Base-by-base conservation (phyloP, 2,888 invertebrate genomes). In the Troilus luridus region DNA sequence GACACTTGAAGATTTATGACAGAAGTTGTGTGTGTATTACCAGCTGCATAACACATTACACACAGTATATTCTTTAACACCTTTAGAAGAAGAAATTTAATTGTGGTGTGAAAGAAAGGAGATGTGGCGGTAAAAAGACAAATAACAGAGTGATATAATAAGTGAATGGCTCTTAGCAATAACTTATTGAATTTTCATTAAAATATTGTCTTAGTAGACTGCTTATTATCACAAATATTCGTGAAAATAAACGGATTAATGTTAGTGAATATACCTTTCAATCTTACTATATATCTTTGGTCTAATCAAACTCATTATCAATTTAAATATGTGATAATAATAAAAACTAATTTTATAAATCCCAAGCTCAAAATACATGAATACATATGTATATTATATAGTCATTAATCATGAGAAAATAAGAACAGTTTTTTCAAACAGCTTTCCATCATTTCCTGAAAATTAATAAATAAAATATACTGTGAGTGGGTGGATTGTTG, bases 401-500 rank as follows among this genome's bases (percentile, higher is more conserved):
- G 7, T 77, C 41, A 77, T 27, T 77, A 77, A 77, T 77, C 27
- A 77, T 17, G 41, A 77, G 72, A 77, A 77, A 77, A 77, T 17
- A 77, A 77, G 72, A 77, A 77, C 27, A 77, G 72, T 77, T 77
- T 77, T 77, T 27, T 77, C 72, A 77, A 77, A 77, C 72, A 77
- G 72, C 41, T 41, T 72, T 77, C 41, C 41, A 19, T 77, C 41
- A 8, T 77, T 77, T 77, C 72, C 72, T 77, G 72, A 77, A 77
- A 77, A 77, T 77, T 77, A 77, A 77, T 77, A 77, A 77, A 41
- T 77, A 77, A 77, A 77, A 77, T 77, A 77, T 77, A 77, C 72
- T 77, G 56, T 81, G 85, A 58, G 85, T 85, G 56, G 56, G 85
- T 56, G 19, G 85, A 85, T 85, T 85, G 85, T 85, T 85, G 56